A percentile compares a stretch with the other conserved stretches of the same genome.
Evolutionary conservation across 2,113 vertebrate species (phyloP).

Genomic region (Marmota flaviventris): DNA sequence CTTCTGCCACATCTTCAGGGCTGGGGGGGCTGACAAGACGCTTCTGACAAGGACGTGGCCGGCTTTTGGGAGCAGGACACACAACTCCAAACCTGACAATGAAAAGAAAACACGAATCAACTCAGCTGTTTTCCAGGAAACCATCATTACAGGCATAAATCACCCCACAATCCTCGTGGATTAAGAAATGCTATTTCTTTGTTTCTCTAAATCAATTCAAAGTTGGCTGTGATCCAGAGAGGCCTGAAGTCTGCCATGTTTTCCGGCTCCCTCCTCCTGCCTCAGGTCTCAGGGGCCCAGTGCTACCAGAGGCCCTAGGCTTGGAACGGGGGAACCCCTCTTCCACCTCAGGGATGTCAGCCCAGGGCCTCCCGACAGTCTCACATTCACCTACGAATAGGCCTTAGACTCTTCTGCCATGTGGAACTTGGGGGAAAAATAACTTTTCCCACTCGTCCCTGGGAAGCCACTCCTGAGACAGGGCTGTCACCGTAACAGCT

Average conservation of each 20-base stretch:
- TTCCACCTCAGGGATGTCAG: not conserved
- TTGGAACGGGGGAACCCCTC: not conserved
- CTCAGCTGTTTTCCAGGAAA: not conserved
- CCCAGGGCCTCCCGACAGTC: no score
- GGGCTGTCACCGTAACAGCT: not conserved
- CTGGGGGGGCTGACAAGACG: not conserved
- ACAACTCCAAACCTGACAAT: not conserved
- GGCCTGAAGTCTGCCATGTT: not conserved
- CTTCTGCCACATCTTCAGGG: not conserved
- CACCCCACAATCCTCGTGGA: not conserved
- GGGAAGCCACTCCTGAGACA: not conserved
- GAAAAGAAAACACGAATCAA: not conserved
- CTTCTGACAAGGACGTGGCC: no score
- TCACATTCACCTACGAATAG: not conserved
- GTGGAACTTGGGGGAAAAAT: not conserved
- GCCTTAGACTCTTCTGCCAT: not conserved
- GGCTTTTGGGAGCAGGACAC: not conserved
- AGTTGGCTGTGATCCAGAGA: not conserved
- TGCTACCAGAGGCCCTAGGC: no score
- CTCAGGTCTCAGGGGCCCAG: not conserved
- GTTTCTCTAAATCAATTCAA: not conserved
- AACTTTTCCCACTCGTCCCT: not conserved
- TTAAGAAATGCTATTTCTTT: not conserved
- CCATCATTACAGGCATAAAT: not conserved
- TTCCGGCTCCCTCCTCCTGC: not conserved